Evolutionary conservation across 2,888 invertebrate species (phyloP), one percentile per base, ranked within the genome.

Genomic region (Drosophila pseudotalamancana): DNA sequence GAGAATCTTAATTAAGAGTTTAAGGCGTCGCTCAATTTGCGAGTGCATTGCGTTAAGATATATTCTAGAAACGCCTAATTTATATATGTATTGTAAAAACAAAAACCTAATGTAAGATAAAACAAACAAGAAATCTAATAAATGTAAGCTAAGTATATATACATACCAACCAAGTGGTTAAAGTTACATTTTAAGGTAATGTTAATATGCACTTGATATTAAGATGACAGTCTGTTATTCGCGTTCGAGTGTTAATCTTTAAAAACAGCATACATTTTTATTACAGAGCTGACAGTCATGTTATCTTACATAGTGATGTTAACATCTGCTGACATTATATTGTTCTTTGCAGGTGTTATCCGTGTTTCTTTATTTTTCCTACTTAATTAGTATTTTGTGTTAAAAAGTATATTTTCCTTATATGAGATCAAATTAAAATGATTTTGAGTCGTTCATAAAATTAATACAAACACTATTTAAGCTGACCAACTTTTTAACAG

Each of bases 61-160:
- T 60, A 55, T 68, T 84, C 40, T 77, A 77, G 68, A 62, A 78
- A 66, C 48, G 79, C 61, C 76, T 85, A 76, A 85, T 81, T 85
- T 85, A 81, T 70, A 81, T 61, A 72, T 85, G 60, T 72, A 53
- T 83, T 83, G 79, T 86, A 85, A 81, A 81, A 82, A 57, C 18
- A 25, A 32, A 65, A 80, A 64, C 45, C 45, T 81, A 86, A 73
- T 73, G 43, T 81, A 84, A 79, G 85, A 46, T 54, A 45, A 63
- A 57, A 79, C 55, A 54, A 43, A 77, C 66, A 51, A 68, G 43
- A 54, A 72, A 57, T 79, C 51, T 68, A 81, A 83, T 80, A 86
- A 86, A 86, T 37, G 6, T 86, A 81, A 77, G 83, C 73, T 81
- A 83, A 85, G 37, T 79, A 54, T 79, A 76, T 79, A 54, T 79